Percentiles rank a stretch among this genome's conserved stretches.
Conservation (phyloP, 2,888 invertebrate species). For the Keiferia lycopersicella region DNA sequence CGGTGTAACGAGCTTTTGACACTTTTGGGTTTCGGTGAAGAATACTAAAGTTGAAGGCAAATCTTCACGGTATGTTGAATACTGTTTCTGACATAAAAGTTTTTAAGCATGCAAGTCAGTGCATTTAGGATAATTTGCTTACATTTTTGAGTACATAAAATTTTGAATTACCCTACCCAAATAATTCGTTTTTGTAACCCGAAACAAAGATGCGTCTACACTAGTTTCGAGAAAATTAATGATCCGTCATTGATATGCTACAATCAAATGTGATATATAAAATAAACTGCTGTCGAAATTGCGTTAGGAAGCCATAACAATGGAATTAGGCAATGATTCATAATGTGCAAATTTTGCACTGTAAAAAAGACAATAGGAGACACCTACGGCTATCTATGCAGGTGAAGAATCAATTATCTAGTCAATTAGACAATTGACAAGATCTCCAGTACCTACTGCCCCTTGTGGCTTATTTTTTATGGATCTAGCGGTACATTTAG, state of each 20-base stretch:
- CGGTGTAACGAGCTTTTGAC: neutral
- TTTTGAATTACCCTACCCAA: too few species aligned
- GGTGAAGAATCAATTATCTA: slow-evolving; percentile 51
- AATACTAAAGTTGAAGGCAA: neutral
- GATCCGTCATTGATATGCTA: too few species aligned
- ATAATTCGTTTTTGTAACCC: too few species aligned
- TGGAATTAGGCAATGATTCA: slow-evolving; percentile 40
- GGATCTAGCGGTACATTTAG: neutral
- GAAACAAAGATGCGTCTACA: too few species aligned
- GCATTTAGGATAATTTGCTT: too few species aligned
- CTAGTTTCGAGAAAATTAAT: slow-evolving; percentile 6
- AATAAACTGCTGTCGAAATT: slow-evolving; percentile 34
- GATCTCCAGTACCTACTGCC: slow-evolving; percentile 21
- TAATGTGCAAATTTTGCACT: slow-evolving; percentile 28
- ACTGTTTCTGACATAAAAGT: too few species aligned
- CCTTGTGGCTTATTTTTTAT: neutral
- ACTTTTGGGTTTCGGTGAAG: slow-evolving; percentile 1
- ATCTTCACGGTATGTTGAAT: too few species aligned
- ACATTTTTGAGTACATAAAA: too few species aligned
- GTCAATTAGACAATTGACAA: slow-evolving; percentile 34
- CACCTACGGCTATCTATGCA: slow-evolving; percentile 52
- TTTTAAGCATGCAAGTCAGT: too few species aligned
- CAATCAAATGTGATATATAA: slow-evolving; percentile 13
- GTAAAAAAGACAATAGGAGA: slow-evolving; percentile 36
- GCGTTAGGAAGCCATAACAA: slow-evolving; percentile 35